Conservation (phyloP, 2,888 invertebrate species). For the Bruchidius siliquastri region DNA sequence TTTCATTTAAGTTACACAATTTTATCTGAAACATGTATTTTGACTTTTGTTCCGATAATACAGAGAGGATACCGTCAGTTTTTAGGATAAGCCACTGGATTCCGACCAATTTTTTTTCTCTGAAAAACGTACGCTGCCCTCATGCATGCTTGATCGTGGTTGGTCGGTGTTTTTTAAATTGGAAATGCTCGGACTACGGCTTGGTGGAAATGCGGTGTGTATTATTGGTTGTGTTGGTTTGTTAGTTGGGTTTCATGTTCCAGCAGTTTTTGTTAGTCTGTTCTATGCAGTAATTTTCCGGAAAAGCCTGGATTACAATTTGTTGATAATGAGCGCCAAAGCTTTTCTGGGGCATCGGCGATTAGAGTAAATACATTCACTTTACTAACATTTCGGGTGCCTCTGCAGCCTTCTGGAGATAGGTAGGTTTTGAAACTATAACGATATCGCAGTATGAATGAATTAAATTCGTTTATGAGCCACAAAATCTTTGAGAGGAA, state of each 20-base stretch:
- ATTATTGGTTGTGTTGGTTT: neutral
- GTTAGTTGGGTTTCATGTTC: neutral
- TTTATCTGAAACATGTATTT: too few species aligned
- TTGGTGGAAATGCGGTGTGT: neutral
- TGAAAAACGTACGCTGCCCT: neutral
- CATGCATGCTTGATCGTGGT: neutral
- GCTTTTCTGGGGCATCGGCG: neutral
- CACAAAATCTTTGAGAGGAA: too few species aligned
- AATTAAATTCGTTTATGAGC: too few species aligned
- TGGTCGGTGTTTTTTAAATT: neutral
- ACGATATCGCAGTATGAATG: too few species aligned
- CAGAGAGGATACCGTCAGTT: too few species aligned
- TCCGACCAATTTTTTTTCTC: neutral
- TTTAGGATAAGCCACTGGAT: neutral
- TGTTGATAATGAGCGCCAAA: neutral
- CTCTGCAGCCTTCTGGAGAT: too few species aligned
- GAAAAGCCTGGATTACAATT: neutral
- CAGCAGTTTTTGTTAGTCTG: neutral
- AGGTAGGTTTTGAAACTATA: too few species aligned
- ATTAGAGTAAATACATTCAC: too few species aligned
- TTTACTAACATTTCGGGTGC: too few species aligned
- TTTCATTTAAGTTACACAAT: too few species aligned
- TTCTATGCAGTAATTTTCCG: neutral
- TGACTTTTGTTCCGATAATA: too few species aligned
- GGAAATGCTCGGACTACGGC: neutral